phyloP scores from a whole-genome alignment of 2,797 vertebrate species.

The Bucorvus abyssinicus region DNA sequence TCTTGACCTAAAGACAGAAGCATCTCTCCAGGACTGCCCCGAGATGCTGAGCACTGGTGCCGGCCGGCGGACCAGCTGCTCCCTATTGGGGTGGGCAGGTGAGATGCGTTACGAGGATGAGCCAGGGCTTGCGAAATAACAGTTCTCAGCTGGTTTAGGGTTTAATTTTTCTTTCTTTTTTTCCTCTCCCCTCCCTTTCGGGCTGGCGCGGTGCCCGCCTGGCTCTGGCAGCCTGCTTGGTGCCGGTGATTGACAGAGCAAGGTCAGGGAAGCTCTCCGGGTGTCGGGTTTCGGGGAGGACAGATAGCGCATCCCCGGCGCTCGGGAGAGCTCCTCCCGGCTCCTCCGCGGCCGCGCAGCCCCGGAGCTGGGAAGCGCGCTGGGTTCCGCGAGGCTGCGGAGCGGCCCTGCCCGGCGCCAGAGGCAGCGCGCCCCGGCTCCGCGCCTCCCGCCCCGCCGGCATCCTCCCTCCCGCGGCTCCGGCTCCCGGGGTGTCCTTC shows the following conservation, averaged over 20 bases:
- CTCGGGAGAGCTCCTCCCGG: background rate
- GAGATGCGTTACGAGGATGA: background rate
- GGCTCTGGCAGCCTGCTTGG: constrained; percentile 2
- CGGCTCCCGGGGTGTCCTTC: background rate
- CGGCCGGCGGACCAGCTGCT: background rate
- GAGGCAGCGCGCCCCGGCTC: background rate
- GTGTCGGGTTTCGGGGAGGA: constrained; percentile 51
- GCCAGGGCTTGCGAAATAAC: constrained; percentile 49
- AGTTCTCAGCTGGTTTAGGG: constrained; percentile 49
- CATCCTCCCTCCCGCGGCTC: background rate
- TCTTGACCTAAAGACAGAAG: background rate
- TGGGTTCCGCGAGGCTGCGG: background rate
- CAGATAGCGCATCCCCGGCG: background rate
- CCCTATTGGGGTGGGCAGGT: background rate
- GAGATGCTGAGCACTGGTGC: background rate
- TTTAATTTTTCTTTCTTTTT: background rate
- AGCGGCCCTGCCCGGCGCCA: background rate
- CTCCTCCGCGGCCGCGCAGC: background rate
- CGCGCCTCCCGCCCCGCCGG: background rate
- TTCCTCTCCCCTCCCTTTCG: background rate
- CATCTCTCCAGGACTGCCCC: background rate
- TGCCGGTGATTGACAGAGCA: constrained; percentile 56
- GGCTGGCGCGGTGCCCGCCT: constrained; percentile 31
- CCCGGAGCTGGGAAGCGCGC: background rate
- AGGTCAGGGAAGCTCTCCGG: constrained; percentile 52